Evolutionary conservation across 92 coral and sea anemone species (phyloP).

Genomic region (Phenganax subtilis): DNA sequence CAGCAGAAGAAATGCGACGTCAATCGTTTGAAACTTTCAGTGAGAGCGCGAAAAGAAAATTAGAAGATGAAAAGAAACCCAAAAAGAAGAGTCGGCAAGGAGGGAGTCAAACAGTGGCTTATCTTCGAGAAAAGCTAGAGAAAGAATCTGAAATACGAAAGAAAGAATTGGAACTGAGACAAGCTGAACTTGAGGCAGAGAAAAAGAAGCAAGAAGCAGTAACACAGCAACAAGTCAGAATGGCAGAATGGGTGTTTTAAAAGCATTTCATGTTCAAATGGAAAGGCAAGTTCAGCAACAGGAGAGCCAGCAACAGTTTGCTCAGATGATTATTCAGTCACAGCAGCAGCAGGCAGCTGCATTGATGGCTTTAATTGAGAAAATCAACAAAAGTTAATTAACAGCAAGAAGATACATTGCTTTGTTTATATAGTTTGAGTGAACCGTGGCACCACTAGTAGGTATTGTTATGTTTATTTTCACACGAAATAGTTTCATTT

Average conservation of each 20-base stretch:
- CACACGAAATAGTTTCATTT: too few species aligned
- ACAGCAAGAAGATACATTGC: not conserved
- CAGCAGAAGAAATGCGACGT: not conserved
- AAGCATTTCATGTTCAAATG: not conserved
- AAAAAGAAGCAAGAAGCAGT: not conserved
- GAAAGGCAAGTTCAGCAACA: constrained; percentile 1
- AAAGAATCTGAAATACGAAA: constrained; percentile 1
- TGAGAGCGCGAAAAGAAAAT: not conserved
- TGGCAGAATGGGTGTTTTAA: not conserved
- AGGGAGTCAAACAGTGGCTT: not conserved
- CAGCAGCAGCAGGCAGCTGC: not conserved
- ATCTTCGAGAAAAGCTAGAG: not conserved
- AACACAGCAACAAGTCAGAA: not conserved
- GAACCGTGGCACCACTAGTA: too few species aligned
- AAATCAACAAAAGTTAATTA: not conserved
- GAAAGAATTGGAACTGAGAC: not conserved
- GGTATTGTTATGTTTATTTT: too few species aligned
- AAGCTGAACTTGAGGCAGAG: not conserved
- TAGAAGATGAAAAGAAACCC: not conserved
- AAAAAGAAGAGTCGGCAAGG: not conserved
- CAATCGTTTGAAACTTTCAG: not conserved
- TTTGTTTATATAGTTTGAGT: too few species aligned
- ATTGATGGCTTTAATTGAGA: not conserved
- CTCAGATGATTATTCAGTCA: not conserved
- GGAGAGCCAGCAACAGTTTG: not conserved